phyloP scores from a whole-genome alignment of 2,113 vertebrate genomes.

The Herpailurus yagouaroundi region DNA sequence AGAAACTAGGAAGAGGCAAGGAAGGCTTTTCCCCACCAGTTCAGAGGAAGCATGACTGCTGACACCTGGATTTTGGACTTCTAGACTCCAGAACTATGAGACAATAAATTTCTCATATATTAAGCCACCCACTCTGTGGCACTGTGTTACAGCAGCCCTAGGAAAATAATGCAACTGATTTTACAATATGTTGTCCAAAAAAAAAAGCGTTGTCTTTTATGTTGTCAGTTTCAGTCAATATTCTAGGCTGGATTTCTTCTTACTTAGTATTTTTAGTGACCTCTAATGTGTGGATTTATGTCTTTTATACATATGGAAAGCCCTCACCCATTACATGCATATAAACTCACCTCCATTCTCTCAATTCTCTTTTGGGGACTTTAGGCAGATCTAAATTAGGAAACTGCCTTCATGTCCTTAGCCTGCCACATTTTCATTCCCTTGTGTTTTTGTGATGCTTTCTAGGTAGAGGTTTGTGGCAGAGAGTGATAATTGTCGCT shows the following conservation, averaged over 20 bases:
- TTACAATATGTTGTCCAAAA: not conserved
- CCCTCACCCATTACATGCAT: not conserved
- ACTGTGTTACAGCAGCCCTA: not conserved
- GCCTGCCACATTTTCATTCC: not conserved
- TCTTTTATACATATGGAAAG: not conserved
- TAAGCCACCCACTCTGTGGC: not conserved
- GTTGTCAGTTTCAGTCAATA: not conserved
- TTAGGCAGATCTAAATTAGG: not conserved
- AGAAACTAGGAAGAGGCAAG: not conserved
- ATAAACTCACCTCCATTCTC: not conserved
- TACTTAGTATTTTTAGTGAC: not conserved
- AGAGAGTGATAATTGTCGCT: not conserved
- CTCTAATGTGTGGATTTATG: not conserved
- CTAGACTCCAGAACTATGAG: not conserved
- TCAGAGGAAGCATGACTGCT: not conserved
- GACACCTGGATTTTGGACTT: not conserved
- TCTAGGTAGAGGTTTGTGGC: not conserved
- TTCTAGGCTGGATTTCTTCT: not conserved
- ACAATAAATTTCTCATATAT: not conserved
- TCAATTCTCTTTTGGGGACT: not conserved
- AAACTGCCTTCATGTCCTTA: not conserved
- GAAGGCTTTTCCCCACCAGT: not conserved
- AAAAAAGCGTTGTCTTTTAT: not conserved
- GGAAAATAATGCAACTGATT: not conserved
- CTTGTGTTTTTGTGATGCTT: not conserved